Conservation (phyloP, 1,140 invertebrate genomes). For the Trialeurodes vaporariorum region DNA sequence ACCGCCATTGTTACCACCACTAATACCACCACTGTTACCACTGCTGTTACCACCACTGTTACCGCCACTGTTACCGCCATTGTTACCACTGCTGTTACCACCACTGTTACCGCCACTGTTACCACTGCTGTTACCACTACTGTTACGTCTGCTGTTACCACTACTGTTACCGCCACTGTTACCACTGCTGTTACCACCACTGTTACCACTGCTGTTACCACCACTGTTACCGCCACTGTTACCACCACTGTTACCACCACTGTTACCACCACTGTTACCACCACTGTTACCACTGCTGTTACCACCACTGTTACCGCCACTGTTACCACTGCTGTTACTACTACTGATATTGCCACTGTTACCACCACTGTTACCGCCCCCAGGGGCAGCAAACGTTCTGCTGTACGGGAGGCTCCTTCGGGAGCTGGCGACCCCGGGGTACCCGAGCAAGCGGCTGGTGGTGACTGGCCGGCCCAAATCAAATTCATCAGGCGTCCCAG, state of each 20-base stretch:
- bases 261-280: background rate
- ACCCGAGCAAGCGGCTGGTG: too few species aligned
- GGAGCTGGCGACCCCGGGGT: too few species aligned
- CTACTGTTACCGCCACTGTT: constrained; percentile 7
- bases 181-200: constrained; percentile 35
- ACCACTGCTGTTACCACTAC: constrained; percentile 37
- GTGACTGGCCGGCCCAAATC: too few species aligned
- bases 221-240: background rate
- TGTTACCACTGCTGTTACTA: constrained; percentile 12
- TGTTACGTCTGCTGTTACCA: background rate
- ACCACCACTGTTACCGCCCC: constrained; percentile 4
- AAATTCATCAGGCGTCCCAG: too few species aligned
- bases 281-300: constrained; percentile 5
- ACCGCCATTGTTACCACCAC: background rate
- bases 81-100: too few species aligned
- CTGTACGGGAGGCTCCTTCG: too few species aligned
- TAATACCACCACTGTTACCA: background rate
- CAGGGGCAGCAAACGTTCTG: too few species aligned
- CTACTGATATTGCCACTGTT: constrained; percentile 39
- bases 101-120: too few species aligned
- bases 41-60: background rate
- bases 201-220: constrained; percentile 24
- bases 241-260: constrained; percentile 4
- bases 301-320: background rate
- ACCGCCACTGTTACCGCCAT: too few species aligned